Conservation (phyloP, 2,888 invertebrate species). For the Spicauda simplicius region DNA sequence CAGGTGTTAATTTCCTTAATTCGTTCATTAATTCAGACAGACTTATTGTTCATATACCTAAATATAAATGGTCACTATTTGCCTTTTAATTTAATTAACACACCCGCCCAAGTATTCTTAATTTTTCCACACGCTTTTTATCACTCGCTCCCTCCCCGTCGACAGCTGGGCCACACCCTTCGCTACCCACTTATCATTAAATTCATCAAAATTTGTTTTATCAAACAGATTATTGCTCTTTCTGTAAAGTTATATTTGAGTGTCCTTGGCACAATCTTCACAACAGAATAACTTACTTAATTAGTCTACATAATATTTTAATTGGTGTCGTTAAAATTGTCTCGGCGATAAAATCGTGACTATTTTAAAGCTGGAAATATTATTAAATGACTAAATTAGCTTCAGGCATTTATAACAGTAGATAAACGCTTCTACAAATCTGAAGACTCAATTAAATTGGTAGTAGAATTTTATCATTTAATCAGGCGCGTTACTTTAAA, state of each 20-base stretch:
- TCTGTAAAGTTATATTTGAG: slow-evolving; percentile 15
- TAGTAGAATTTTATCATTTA: too few species aligned
- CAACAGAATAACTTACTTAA: slow-evolving; percentile 10
- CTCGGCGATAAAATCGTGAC: neutral
- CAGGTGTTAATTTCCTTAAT: too few species aligned
- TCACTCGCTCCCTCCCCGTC: slow-evolving; percentile 4
- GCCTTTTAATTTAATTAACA: neutral
- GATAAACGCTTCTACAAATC: too few species aligned
- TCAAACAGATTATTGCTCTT: slow-evolving; percentile 28
- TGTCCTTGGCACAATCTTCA: slow-evolving; percentile 19
- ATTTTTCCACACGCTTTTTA: neutral
- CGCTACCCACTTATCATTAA: slow-evolving; percentile 12
- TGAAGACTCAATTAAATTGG: too few species aligned
- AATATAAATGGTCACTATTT: neutral
- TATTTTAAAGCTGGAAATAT: slow-evolving; percentile 7
- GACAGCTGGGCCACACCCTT: slow-evolving; percentile 21
- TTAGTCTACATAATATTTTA: slow-evolving; percentile 16
- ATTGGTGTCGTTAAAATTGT: slow-evolving; percentile 22
- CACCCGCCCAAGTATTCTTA: neutral
- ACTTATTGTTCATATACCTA: too few species aligned
- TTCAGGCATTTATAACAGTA: too few species aligned
- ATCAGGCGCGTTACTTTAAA: too few species aligned
- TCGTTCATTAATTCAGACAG: too few species aligned
- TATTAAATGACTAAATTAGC: neutral
- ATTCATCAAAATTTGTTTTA: slow-evolving; percentile 23